Base-by-base conservation (phyloP, 2,888 invertebrate species). In the Pherbina coryleti region DNA sequence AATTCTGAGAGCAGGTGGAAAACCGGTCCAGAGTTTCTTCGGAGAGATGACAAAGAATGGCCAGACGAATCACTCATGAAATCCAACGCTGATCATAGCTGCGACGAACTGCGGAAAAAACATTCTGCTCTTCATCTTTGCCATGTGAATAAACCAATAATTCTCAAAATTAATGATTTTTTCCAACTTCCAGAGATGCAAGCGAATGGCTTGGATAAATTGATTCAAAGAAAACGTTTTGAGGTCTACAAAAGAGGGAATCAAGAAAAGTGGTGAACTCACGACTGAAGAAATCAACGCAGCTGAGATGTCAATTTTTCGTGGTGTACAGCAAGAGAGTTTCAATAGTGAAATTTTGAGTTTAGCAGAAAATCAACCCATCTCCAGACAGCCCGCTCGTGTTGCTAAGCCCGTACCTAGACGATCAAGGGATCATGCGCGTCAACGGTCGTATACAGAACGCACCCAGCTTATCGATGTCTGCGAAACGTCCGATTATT, bases 401-500 rank as follows among this genome's bases (percentile, higher is more conserved):
- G 3, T 69, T 2, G 22, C 25, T 19, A 51, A 69, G 1, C 25
- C 34, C 14, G 22, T 17, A 3, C 49, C 5, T 44, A 1, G n/a
- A n/a, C n/a, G n/a, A n/a, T n/a, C n/a, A n/a, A n/a, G n/a, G n/a
- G n/a, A n/a, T n/a, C n/a, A n/a, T 69, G 8, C 57, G 71, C 3
- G 25, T 53, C 5, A 44, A 69, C n/a, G 79, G 78, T 49, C 77
- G 78, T 7, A 73, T 77, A 31, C 74, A 79, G 31, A 75, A 71
- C 19, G 79, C 66, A 28, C 76, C 76, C 55, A 79, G 75, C 62
- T 74, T 81, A 11, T 75, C 81, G 9, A 79, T 77, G n/a, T 37
- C 49, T 11, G n/a, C 57, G 5, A 70, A 72, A 69, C 66, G 79
- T 9, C 78, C 79, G 2, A 78, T 80, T 25, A 79, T 81, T 28